These are phyloP conservation scores for Drosophila kanapiae DNA, from an alignment of 1,140 invertebrate genomes.

Conservation along the genomic window DNA sequence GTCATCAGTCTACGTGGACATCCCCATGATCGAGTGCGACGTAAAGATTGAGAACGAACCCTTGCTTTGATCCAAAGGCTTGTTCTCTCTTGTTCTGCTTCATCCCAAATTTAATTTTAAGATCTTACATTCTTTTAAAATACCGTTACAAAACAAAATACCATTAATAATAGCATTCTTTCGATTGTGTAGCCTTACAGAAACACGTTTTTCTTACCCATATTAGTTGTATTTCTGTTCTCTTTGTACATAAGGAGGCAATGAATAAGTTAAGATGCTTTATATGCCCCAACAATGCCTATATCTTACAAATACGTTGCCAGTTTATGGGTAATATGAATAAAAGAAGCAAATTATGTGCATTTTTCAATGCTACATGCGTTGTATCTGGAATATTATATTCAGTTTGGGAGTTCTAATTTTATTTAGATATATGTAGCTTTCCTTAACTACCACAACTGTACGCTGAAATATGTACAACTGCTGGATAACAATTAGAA, in stretches of 20 bases:
- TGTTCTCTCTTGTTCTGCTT: neutral
- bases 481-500: too few relatives aligned
- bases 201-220: neutral
- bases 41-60: constrained; percentile 74
- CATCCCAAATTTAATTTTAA: constrained; percentile 40
- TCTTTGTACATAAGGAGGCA: neutral
- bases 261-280: neutral
- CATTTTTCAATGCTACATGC: neutral
- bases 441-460: too few relatives aligned
- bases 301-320: neutral
- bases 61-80: constrained; percentile 21
- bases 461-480: too few relatives aligned
- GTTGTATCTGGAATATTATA: neutral
- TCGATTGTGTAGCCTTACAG: neutral
- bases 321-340: neutral
- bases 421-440: too few relatives aligned
- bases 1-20: constrained; percentile 31
- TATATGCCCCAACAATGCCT: neutral
- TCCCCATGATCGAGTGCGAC: constrained; percentile 64
- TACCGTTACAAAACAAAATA: neutral
- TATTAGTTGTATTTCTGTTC: neutral
- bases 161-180: neutral
- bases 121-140: constrained; percentile 5
- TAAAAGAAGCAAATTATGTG: neutral
- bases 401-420: too few relatives aligned